phyloP scores from a whole-genome alignment of 2,888 invertebrate genomes.

The Junonia oenone region DNA sequence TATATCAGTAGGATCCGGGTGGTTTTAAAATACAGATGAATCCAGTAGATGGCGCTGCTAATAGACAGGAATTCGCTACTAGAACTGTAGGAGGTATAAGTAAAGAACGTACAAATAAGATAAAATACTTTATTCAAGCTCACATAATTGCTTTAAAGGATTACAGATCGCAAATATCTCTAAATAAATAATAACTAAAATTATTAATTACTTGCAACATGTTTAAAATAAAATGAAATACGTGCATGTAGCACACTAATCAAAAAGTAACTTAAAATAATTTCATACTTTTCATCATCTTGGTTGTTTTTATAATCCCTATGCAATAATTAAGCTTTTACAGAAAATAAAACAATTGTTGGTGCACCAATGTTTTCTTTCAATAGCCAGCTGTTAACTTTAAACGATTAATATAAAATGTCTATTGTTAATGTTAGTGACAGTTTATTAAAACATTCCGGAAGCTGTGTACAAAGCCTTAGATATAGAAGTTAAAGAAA shows the following conservation, averaged over 20 bases:
- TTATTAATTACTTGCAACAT: constrained; percentile 13
- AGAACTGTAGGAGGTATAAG: no score
- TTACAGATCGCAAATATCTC: constrained; percentile 53
- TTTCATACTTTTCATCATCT: constrained; percentile 1
- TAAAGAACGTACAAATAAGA: constrained; percentile 45
- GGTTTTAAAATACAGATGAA: no score
- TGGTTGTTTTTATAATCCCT: background rate
- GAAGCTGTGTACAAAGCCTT: constrained; percentile 78
- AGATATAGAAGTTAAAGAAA: constrained; percentile 51
- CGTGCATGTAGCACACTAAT: constrained; percentile 3
- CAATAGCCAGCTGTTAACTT: constrained; percentile 15
- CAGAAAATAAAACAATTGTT: constrained; percentile 20
- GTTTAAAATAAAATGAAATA: background rate
- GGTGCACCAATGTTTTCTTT: constrained; percentile 40
- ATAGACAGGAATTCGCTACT: no score
- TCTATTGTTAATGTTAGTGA: constrained; percentile 68
- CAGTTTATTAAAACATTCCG: constrained; percentile 77
- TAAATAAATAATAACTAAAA: constrained; percentile 56
- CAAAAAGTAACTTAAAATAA: constrained; percentile 6
- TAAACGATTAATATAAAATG: constrained; percentile 23
- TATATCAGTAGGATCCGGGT: no score
- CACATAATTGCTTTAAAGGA: constrained; percentile 55
- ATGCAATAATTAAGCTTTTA: background rate
- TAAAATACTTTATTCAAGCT: constrained; percentile 78
- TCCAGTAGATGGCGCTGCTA: no score